Percentiles rank a stretch among this genome's conserved stretches.
Conservation (phyloP, 1,140 invertebrate species). For the Nephotettix cincticeps region DNA sequence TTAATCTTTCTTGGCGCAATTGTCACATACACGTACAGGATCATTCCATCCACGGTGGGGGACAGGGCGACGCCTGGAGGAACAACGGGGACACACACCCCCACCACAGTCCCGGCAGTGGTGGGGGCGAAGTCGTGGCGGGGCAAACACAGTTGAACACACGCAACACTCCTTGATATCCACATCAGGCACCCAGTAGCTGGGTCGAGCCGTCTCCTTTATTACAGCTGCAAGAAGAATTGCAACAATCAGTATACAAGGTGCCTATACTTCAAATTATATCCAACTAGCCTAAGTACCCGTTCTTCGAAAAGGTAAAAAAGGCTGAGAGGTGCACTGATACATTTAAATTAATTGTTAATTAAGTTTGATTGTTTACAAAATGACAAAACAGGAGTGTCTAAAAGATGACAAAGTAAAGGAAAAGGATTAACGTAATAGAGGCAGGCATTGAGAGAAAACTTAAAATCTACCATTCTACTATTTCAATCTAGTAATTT, state of each 20-base stretch:
- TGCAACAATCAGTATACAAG: neutral
- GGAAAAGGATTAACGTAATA: no score
- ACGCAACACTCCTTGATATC: conserved; percentile 65
- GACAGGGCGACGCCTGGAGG: conserved; percentile 59
- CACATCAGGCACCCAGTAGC: conserved; percentile 79
- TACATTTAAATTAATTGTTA: no score
- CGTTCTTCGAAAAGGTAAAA: no score
- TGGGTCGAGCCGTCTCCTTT: conserved; percentile 74
- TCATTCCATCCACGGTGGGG: conserved; percentile 66
- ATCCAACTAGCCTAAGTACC: no score
- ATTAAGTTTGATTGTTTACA: no score
- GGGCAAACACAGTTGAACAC: conserved; percentile 59
- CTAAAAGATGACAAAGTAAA: no score
- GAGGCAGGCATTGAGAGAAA: no score
- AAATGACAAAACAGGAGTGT: no score
- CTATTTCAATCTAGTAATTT: no score
- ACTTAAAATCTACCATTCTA: no score
- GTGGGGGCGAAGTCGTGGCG: conserved; percentile 55
- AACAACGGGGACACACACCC: conserved; percentile 68
- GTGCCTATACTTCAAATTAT: neutral
- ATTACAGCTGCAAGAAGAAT: conserved; percentile 59
- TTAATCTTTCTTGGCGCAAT: conserved; percentile 46
- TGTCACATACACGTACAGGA: conserved; percentile 69
- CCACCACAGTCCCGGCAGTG: conserved; percentile 76
- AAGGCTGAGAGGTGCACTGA: no score